Percentiles rank a stretch among this genome's conserved stretches.
Evolutionary conservation across 2,113 vertebrate species (phyloP).

Genomic region (Loxodonta africana): DNA sequence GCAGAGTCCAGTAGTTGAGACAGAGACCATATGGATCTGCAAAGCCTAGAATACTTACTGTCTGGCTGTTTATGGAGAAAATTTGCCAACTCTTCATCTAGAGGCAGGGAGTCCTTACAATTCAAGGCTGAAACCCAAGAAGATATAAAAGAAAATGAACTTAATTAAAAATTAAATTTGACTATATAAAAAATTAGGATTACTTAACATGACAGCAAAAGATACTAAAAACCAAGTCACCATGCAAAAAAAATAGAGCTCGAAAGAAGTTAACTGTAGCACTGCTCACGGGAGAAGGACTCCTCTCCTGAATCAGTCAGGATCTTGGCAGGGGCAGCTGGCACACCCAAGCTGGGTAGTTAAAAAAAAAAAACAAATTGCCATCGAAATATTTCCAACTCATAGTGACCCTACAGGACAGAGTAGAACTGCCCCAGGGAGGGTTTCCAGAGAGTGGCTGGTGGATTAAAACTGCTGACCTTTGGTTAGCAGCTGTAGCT

Average conservation of each 20-base stretch:
- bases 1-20: too few species aligned
- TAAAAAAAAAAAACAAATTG: too few species aligned
- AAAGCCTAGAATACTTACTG: background rate
- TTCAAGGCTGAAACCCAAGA: background rate
- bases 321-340: background rate
- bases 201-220: background rate
- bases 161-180: slow-evolving; percentile 2
- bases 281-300: background rate
- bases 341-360: background rate
- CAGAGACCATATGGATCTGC: background rate
- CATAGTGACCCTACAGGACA: too few species aligned
- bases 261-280: background rate
- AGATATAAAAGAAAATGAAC: background rate
- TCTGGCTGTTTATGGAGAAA: background rate
- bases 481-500: too few species aligned
- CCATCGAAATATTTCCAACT: too few species aligned
- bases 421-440: too few species aligned
- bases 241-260: background rate
- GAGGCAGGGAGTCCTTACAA: background rate
- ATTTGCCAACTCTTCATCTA: background rate
- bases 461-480: too few species aligned
- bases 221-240: background rate
- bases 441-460: too few species aligned
- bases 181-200: background rate
- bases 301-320: background rate